Evolutionary conservation across 2,113 vertebrate species (phyloP).

Genomic region (Benitochromis conjunctus): DNA sequence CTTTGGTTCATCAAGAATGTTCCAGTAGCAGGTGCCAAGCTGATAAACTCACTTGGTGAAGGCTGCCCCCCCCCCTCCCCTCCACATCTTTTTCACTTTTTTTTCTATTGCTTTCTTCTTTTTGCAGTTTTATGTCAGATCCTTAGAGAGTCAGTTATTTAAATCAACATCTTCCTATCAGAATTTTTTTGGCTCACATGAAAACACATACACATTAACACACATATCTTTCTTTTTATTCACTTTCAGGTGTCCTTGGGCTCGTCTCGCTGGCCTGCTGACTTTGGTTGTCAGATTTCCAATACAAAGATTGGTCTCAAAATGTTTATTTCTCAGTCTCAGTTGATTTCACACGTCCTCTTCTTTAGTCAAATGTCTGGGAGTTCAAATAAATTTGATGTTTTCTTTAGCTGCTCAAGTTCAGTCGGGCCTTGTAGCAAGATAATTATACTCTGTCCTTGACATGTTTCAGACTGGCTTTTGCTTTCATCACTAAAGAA

Average conservation of each 20-base stretch:
- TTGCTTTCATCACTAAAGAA: background rate
- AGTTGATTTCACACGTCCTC: background rate
- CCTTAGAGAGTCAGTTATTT: conserved; percentile 77
- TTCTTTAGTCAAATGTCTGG: background rate
- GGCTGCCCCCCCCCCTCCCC: conserved; percentile 17
- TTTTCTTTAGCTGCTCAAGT: background rate
- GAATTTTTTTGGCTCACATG: conserved; percentile 57
- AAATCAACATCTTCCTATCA: conserved; percentile 80
- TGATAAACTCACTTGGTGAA: conserved; percentile 86
- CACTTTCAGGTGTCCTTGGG: conserved; percentile 30
- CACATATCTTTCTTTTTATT: conserved; percentile 6
- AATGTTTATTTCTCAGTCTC: background rate
- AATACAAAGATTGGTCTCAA: background rate
- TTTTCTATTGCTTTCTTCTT: conserved; percentile 53
- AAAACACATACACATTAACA: conserved; percentile 8
- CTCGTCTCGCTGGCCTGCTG: conserved; percentile 36
- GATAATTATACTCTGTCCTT: conserved; percentile 1
- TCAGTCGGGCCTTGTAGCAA: background rate
- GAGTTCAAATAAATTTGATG: background rate
- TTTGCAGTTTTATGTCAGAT: conserved; percentile 73
- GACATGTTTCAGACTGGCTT: background rate
- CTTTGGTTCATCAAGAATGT: conserved; percentile 99
- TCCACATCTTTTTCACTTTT: background rate
- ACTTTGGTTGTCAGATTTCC: conserved; percentile 30
- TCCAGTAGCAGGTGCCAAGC: conserved; percentile 98